These are phyloP conservation scores for Montipora cactus DNA, from an alignment of 64 coral and sea anemone species.

Conservation along the genomic window DNA sequence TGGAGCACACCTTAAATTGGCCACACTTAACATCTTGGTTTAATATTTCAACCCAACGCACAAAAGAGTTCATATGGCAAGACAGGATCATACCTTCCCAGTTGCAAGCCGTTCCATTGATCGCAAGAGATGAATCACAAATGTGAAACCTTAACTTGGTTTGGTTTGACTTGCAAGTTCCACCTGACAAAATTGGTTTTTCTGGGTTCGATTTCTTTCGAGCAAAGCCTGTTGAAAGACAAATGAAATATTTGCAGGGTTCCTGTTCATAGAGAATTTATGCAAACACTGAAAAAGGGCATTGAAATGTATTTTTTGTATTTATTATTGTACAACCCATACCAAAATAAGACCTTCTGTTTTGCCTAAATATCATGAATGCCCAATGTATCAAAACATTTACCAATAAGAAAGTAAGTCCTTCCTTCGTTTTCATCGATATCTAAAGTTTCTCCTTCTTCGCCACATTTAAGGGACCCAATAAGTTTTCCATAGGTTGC, in stretches of 20 bases:
- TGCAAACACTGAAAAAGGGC: too few species aligned
- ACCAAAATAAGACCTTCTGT: too few species aligned
- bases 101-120: background rate
- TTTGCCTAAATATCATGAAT: too few species aligned
- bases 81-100: background rate
- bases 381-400: background rate
- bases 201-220: background rate
- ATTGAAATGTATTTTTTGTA: too few species aligned
- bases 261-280: too few species aligned
- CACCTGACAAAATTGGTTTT: background rate
- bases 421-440: background rate
- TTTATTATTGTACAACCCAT: too few species aligned
- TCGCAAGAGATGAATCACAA: background rate
- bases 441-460: background rate
- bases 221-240: background rate
- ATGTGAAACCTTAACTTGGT: background rate
- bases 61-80: too few species aligned
- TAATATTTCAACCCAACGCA: too few species aligned
- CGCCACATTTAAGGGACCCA: background rate
- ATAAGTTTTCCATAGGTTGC: background rate
- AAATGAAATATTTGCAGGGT: background rate
- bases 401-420: background rate
- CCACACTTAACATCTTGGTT: too few species aligned
- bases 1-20: too few species aligned
- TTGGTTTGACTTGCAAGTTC: background rate